These are phyloP conservation scores for Fabriciana adippe DNA, from an alignment of 2,888 invertebrate species.

Conservation along the genomic window DNA sequence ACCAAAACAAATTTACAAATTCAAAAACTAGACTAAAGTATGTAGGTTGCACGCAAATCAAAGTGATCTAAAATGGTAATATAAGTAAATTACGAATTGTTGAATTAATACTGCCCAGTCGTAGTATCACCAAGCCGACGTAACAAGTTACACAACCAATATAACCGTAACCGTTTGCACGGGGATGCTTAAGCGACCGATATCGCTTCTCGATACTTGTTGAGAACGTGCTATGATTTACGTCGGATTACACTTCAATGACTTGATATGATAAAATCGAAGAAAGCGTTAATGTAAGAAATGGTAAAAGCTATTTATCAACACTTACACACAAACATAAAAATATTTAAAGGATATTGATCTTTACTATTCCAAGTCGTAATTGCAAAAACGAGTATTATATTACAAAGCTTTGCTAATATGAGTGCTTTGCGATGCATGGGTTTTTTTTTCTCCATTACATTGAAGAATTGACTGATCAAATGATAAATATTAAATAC, in stretches of 20 bases:
- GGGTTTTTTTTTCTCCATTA: too few relatives aligned
- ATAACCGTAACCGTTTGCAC: conserved; percentile 35
- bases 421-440: too few relatives aligned
- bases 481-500: too few relatives aligned
- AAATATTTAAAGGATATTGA: conserved; percentile 2
- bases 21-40: conserved; percentile 17
- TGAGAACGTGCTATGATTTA: conserved; percentile 15
- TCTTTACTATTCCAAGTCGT: background rate
- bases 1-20: conserved; percentile 13
- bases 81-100: conserved; percentile 33
- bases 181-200: conserved; percentile 26
- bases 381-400: too few relatives aligned
- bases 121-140: conserved; percentile 41
- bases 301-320: conserved; percentile 42
- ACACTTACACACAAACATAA: conserved; percentile 21
- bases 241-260: conserved; percentile 27
- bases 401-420: too few relatives aligned
- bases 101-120: conserved; percentile 29
- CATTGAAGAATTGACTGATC: too few relatives aligned
- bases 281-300: conserved; percentile 44
- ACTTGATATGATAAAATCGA: conserved; percentile 36
- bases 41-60: conserved; percentile 26
- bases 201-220: conserved; percentile 36
- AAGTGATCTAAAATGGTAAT: conserved; percentile 27
- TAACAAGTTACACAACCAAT: conserved; percentile 50